These are phyloP conservation scores for Enteromius trimaculatus DNA, from an alignment of 2,797 vertebrate species.

Conservation along the genomic window DNA sequence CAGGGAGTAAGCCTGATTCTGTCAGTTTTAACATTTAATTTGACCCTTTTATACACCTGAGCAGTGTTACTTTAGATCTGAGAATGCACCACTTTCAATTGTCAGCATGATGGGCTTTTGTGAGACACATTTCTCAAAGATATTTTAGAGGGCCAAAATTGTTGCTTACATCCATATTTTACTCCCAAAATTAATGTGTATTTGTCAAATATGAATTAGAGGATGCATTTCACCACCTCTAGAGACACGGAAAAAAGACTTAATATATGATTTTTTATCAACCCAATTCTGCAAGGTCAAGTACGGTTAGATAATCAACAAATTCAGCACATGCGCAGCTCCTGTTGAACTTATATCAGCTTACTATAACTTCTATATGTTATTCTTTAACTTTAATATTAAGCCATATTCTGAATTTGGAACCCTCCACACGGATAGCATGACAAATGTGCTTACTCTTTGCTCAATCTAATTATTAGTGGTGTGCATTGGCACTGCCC, in stretches of 20 bases:
- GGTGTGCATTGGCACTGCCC: no score
- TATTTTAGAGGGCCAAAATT: not conserved
- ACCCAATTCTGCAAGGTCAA: no score
- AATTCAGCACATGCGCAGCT: no score
- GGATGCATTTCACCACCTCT: not conserved
- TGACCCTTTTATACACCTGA: not conserved
- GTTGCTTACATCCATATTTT: conserved; percentile 14
- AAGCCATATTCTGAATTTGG: no score
- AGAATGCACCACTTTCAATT: not conserved
- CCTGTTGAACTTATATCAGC: no score
- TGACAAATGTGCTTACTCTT: no score
- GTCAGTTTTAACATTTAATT: conserved; percentile 14
- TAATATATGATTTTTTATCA: no score
- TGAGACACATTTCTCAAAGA: not conserved
- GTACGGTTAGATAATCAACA: no score
- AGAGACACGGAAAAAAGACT: not conserved
- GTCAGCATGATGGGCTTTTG: not conserved
- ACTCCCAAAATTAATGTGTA: conserved; percentile 10
- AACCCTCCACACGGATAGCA: no score
- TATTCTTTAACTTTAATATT: no score
- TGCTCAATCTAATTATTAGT: no score
- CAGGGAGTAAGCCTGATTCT: conserved; percentile 15
- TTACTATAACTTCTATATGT: no score
- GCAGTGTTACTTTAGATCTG: not conserved
- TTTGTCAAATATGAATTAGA: conserved; percentile 33